A percentile compares a stretch with the other conserved stretches of the same genome.
phyloP scores from a whole-genome alignment of 1,140 invertebrate species.

The Leptinotarsa defecta region DNA sequence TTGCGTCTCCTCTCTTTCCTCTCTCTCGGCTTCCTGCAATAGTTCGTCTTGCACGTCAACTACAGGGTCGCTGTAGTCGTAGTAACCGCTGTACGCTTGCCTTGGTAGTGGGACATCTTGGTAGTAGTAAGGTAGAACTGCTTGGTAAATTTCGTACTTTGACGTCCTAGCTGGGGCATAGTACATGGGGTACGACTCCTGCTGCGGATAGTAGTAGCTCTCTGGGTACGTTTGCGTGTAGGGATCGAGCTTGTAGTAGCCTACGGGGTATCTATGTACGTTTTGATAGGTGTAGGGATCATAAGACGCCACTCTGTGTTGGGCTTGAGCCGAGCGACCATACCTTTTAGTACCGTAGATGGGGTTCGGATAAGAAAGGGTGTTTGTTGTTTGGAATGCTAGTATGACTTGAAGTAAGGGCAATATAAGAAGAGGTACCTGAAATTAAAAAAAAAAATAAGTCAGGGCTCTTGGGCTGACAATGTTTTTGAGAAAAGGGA shows the following conservation, averaged over 20 bases:
- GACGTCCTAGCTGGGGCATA: slow-evolving; percentile 50
- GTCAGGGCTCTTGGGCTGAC: too few species aligned
- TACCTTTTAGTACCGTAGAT: slow-evolving; percentile 59
- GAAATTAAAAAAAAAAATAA: slow-evolving; percentile 36
- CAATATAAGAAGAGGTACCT: slow-evolving; percentile 49
- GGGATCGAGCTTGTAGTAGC: slow-evolving; percentile 57
- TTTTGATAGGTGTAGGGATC: slow-evolving; percentile 53
- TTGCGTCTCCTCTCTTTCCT: slow-evolving; percentile 58
- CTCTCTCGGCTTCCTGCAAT: slow-evolving; percentile 58
- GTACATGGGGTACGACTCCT: slow-evolving; percentile 55
- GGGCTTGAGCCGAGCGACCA: slow-evolving; percentile 47
- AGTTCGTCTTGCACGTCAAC: slow-evolving; percentile 52
- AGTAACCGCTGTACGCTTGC: slow-evolving; percentile 49
- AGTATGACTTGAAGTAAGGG: slow-evolving; percentile 44
- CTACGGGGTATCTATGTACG: slow-evolving; percentile 52
- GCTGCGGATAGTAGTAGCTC: slow-evolving; percentile 59
- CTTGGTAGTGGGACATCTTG: slow-evolving; percentile 47
- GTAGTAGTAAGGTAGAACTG: slow-evolving; percentile 57
- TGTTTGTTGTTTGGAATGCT: slow-evolving; percentile 50
- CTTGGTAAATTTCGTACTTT: slow-evolving; percentile 57
- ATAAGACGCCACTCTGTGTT: slow-evolving; percentile 27
- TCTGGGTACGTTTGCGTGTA: slow-evolving; percentile 62
- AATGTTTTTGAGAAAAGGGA: too few species aligned
- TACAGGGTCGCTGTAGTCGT: slow-evolving; percentile 56
- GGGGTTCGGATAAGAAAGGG: slow-evolving; percentile 52